phyloP scores from a whole-genome alignment of 1,140 invertebrate species.

The Drosophila bocqueti region DNA sequence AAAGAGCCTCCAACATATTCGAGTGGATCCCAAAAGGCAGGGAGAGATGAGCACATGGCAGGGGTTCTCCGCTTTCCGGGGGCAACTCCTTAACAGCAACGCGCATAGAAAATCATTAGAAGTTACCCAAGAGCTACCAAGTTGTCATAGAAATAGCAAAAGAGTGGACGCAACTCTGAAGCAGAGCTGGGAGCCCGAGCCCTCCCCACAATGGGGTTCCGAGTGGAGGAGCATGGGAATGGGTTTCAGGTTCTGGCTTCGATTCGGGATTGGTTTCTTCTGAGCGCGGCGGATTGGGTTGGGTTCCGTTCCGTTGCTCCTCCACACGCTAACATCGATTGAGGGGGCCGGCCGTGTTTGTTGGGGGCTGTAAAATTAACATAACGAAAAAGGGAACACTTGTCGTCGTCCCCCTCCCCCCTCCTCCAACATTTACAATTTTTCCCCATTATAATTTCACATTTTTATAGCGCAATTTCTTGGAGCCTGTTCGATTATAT shows the following conservation, averaged over 20 bases:
- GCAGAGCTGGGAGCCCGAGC: slow-evolving; percentile 30
- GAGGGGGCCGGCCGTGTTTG: slow-evolving; percentile 19
- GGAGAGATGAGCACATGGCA: not conserved
- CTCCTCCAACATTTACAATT: slow-evolving; percentile 40
- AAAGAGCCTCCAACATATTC: slow-evolving; percentile 11
- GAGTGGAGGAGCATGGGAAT: slow-evolving; percentile 9
- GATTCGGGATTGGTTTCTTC: slow-evolving; percentile 3
- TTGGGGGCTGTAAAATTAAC: slow-evolving; percentile 69
- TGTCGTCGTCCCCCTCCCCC: not conserved
- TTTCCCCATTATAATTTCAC: slow-evolving; percentile 61
- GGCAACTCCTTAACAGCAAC: slow-evolving; percentile 39
- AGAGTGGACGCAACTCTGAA: slow-evolving; percentile 46
- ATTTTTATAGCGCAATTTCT: slow-evolving; percentile 72
- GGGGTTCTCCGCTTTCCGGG: slow-evolving; percentile 20
- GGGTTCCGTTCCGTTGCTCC: not conserved
- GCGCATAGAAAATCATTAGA: slow-evolving; percentile 82
- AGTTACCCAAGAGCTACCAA: slow-evolving; percentile 75
- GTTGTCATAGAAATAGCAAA: slow-evolving; percentile 83
- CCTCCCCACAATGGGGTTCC: slow-evolving; percentile 16
- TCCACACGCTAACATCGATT: slow-evolving; percentile 45
- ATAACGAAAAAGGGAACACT: slow-evolving; percentile 52
- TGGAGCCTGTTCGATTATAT: slow-evolving; percentile 83
- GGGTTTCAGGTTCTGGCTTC: slow-evolving; percentile 39
- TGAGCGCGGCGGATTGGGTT: not conserved
- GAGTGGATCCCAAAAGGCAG: slow-evolving; percentile 22